Evolutionary conservation across 2,113 vertebrate species (phyloP).

Genomic region (Felis catus): F.catus_Fca126_mat1.0 CM031417.1:127992501-127993000

Average conservation of each 20-base stretch:
- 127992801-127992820: not conserved
- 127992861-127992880: not conserved
- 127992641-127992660: not conserved
- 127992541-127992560: not conserved
- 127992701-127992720: conserved; percentile 5
- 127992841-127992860: not conserved
- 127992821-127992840: not conserved
- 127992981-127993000: not conserved
- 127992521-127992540: not conserved
- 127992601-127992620: not conserved
- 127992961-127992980: not conserved
- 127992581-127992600: not conserved
- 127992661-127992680: not conserved
- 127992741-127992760: not conserved
- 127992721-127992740: not conserved
- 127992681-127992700: conserved; percentile 11
- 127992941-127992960: not conserved
- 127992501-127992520: not conserved
- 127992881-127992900: not conserved
- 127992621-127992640: not conserved
- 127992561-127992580: conserved; percentile 21
- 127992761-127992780: not conserved
- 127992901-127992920: not conserved
- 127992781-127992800: not conserved
- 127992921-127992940: not conserved